Conservation (phyloP, 1,140 invertebrate genomes). For the Eumaeus atala region DNA sequence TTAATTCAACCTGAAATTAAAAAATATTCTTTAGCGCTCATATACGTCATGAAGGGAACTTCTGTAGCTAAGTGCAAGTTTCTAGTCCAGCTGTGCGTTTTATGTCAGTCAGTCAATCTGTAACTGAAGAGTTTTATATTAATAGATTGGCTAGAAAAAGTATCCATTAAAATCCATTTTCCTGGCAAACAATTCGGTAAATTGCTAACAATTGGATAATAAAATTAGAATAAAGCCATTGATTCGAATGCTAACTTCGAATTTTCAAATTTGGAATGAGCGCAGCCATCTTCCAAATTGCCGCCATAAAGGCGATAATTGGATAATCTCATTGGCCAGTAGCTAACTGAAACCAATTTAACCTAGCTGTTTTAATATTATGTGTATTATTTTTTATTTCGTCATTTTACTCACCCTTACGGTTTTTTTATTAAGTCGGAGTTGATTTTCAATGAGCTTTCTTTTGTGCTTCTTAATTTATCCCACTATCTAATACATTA, state of each 20-base stretch:
- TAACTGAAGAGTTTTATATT: no score
- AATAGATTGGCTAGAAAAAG: constrained; percentile 11
- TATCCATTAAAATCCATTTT: constrained; percentile 15
- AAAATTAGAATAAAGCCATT: constrained; percentile 62
- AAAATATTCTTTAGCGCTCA: no score
- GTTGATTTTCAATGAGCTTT: not conserved
- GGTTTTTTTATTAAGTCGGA: no score
- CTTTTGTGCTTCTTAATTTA: no score
- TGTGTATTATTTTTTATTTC: constrained; percentile 23
- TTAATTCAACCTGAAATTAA: no score
- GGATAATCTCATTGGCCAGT: constrained; percentile 60
- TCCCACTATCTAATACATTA: no score
- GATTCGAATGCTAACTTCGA: constrained; percentile 51
- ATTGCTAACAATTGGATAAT: constrained; percentile 42
- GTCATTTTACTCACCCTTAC: not conserved
- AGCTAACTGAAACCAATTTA: constrained; percentile 61
- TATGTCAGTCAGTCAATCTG: no score
- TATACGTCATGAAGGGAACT: no score
- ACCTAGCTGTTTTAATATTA: constrained; percentile 32
- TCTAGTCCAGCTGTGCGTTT: no score
- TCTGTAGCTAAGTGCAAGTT: no score
- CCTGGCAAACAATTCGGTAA: constrained; percentile 17
- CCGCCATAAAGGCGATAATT: constrained; percentile 59
- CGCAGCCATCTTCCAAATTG: constrained; percentile 60
- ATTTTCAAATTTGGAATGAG: constrained; percentile 59